Evolutionary conservation across 2,113 vertebrate genomes (phyloP).

Genomic region (Ochotona princeps): DNA sequence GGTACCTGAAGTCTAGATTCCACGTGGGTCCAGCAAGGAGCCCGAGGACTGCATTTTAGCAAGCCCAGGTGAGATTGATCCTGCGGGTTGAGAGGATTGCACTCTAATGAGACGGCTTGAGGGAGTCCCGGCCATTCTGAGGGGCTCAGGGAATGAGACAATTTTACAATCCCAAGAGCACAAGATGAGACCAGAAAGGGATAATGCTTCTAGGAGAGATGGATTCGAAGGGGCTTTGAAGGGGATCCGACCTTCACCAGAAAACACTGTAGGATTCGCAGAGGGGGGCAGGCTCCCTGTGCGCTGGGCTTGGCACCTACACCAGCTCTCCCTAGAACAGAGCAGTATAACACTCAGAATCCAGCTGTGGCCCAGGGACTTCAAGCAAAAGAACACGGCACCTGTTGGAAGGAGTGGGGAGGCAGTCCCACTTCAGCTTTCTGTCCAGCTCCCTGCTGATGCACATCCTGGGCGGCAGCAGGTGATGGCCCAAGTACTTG

Average conservation of each 20-base stretch:
- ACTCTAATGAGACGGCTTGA: slow-evolving; percentile 2
- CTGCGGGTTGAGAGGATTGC: neutral
- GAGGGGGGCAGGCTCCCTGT: neutral
- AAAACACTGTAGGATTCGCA: neutral
- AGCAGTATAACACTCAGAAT: neutral
- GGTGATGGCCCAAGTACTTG: no score
- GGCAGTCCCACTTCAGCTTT: no score
- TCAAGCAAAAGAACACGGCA: no score
- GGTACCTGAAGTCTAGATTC: neutral
- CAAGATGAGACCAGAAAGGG: neutral
- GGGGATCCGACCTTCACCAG: neutral
- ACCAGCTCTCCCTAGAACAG: neutral
- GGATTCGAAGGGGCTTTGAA: neutral
- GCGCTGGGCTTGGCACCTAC: neutral
- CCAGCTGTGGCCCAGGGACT: neutral
- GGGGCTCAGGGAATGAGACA: neutral
- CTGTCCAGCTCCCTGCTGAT: no score
- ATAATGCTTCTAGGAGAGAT: neutral
- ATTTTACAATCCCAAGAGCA: neutral
- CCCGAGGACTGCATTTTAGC: neutral
- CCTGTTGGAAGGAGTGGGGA: no score
- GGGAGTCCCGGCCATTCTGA: neutral
- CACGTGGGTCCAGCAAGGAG: neutral
- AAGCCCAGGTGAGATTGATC: neutral
- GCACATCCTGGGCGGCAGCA: no score